Evolutionary conservation across 2,113 vertebrate species (phyloP), one percentile per base, ranked within the genome.

Genomic region (Corvus cornix): DNA sequence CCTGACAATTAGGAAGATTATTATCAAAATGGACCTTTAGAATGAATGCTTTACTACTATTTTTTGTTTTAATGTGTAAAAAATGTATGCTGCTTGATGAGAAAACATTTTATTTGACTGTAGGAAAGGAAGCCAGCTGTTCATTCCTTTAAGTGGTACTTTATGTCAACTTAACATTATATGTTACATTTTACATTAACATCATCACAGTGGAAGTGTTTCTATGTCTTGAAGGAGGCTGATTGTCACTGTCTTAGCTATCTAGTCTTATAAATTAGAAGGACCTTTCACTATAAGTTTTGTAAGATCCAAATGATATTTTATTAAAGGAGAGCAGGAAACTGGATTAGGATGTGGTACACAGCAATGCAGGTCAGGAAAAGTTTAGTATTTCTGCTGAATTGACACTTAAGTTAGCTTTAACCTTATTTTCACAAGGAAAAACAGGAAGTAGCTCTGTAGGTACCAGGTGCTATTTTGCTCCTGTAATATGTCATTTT

Each of bases 391-490:
- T 69, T 94, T 91, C 49, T 88, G 35, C 72, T 85, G 70, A 76
- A 79, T 31, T 82, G 33, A 84, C 63, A 16, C 46, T 83, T 84
- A 90, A 87, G 22, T n/a, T 89, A 23, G 56, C 89, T 92, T 67
- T 82, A 85, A 95, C 83, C 80, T 95, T 75, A 85, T 80, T 95
- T 96, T 94, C 55, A 89, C 23, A 95, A 73, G 88, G 51, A 78
- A 90, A 95, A 90, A 55, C 89, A 86, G 72, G 76, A 96, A 84
- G 55, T 89, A 95, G 77, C 72, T 86, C 49, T 89, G 37, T 94
- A 88, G 93, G 95, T 97, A 96, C 83, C 79, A 90, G 92, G 77
- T 83, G 86, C 58, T 95, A 53, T 94, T 97, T 97, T 96, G 31
- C 52, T 94, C 70, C 49, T 63, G 78, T 89, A 95, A 91, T 85